These are phyloP conservation scores for Apamea anceps DNA, from an alignment of 2,888 invertebrate genomes.

Conservation along the genomic window DNA sequence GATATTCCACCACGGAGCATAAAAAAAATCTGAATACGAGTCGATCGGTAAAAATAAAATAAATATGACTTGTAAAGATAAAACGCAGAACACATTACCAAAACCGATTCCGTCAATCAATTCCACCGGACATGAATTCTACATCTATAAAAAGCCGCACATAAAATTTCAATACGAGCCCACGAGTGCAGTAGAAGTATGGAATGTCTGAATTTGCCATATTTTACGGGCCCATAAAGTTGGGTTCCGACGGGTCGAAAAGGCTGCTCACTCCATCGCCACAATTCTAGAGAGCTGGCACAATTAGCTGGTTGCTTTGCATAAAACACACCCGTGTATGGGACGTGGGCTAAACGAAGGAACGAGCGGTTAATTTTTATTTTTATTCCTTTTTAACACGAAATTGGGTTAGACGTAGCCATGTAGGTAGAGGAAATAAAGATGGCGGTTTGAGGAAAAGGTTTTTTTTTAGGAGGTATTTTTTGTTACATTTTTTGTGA, in stretches of 20 bases:
- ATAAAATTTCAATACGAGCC: slow-evolving; percentile 60
- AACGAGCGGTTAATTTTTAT: slow-evolving; percentile 57
- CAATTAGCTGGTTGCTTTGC: slow-evolving; percentile 84
- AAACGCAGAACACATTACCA: slow-evolving; percentile 5
- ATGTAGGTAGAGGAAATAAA: not conserved
- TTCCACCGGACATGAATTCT: slow-evolving; percentile 34
- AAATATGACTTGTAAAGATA: not conserved
- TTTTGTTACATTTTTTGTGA: not conserved
- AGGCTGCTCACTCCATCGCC: slow-evolving; percentile 76
- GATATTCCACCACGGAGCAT: not conserved
- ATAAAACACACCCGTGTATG: slow-evolving; percentile 78
- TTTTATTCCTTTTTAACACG: slow-evolving; percentile 34
- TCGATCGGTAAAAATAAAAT: not conserved
- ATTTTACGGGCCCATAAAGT: slow-evolving; percentile 73
- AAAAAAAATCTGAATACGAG: not conserved
- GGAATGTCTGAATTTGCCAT: slow-evolving; percentile 65
- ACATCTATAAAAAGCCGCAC: slow-evolving; percentile 51
- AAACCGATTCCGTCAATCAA: slow-evolving; percentile 36
- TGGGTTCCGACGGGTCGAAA: slow-evolving; percentile 70
- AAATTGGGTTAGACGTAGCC: slow-evolving; percentile 16
- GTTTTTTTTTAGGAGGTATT: not conserved
- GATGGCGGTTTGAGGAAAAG: not conserved
- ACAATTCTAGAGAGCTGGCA: slow-evolving; percentile 76
- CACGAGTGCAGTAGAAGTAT: slow-evolving; percentile 53
- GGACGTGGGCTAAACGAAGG: slow-evolving; percentile 64